phyloP scores from a whole-genome alignment of 2,797 vertebrate genomes.

The Cryptoblepharus egeriae region DNA sequence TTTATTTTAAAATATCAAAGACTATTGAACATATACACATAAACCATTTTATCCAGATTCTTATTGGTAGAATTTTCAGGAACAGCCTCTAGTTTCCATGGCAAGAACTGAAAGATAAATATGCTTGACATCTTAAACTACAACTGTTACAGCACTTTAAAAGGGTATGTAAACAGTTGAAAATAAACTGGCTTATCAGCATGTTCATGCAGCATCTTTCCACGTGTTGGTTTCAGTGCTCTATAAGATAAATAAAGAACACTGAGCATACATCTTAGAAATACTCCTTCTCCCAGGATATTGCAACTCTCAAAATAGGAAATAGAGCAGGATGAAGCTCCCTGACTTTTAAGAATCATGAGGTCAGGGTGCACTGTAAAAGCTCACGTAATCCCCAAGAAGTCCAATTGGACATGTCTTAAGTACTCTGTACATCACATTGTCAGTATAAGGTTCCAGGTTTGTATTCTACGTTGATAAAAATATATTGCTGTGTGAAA shows the following conservation, averaged over 20 bases:
- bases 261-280: not conserved
- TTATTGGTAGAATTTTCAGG: constrained; percentile 30
- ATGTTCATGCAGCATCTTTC: not conserved
- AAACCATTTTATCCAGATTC: not conserved
- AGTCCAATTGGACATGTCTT: not conserved
- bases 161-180: not conserved
- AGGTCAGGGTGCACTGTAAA: not conserved
- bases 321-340: constrained; percentile 1
- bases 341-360: not conserved
- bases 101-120: constrained; percentile 34
- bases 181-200: not conserved
- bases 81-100: constrained; percentile 23
- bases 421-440: not conserved
- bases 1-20: constrained; percentile 8
- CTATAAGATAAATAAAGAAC: not conserved
- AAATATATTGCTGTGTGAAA: not conserved
- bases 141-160: constrained; percentile 5
- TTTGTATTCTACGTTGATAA: not conserved
- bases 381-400: not conserved
- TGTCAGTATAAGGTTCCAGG: not conserved
- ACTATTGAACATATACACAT: not conserved
- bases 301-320: not conserved
- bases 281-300: not conserved
- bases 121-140: constrained; percentile 2
- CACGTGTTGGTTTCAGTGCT: not conserved